Conservation (phyloP, 1,140 invertebrate genomes). For the Leptopilina boulardi region DNA sequence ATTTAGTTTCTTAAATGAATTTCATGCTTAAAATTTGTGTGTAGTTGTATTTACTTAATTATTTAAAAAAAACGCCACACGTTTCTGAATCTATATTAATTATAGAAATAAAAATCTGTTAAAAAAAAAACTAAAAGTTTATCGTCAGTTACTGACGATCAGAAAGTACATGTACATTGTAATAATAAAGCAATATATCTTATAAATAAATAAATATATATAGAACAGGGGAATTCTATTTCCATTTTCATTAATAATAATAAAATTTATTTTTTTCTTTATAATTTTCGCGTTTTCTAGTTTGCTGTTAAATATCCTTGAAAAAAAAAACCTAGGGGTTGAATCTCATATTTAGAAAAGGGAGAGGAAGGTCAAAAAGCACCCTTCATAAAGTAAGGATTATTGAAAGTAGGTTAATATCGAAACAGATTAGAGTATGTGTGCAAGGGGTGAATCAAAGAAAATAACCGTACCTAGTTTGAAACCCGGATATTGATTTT, state of each 20-base stretch:
- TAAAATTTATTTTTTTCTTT: background rate
- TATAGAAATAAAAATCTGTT: background rate
- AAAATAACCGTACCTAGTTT: background rate
- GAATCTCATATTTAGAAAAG: background rate
- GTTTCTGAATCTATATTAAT: background rate
- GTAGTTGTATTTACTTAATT: too few relatives aligned
- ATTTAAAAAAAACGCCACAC: too few relatives aligned
- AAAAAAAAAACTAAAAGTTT: background rate
- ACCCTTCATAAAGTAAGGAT: background rate
- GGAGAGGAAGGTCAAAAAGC: constrained; percentile 6
- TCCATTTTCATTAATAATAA: background rate
- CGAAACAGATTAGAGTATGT: background rate
- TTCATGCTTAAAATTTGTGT: too few relatives aligned
- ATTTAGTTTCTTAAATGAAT: too few relatives aligned
- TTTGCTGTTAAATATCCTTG: background rate
- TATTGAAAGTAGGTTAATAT: constrained; percentile 4
- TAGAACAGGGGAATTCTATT: constrained; percentile 1
- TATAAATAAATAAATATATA: constrained; percentile 57
- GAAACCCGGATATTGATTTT: constrained; percentile 8
- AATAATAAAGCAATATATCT: constrained; percentile 53
- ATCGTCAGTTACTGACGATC: constrained; percentile 20
- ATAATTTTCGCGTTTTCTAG: background rate
- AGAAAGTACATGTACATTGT: constrained; percentile 58
- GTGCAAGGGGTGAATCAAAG: background rate
- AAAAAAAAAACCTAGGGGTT: background rate